Evolutionary conservation across 1,140 invertebrate species (phyloP), one percentile per base, ranked within the genome.

Genomic region (Thrips palmi): DNA sequence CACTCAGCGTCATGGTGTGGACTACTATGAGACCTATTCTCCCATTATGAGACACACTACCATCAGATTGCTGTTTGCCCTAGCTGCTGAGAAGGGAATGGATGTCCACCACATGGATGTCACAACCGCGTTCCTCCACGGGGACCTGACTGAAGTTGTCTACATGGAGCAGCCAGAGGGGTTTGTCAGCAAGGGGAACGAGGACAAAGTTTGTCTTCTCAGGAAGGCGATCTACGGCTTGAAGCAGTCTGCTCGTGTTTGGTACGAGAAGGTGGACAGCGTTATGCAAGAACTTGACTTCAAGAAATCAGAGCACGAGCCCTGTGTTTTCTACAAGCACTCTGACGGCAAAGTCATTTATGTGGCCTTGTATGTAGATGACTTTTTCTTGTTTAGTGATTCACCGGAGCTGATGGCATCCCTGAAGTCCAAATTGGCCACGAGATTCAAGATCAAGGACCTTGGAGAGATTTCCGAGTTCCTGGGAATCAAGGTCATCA

Each of bases 101-200:
- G 23, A 51, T 27, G 40, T 54, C 18, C 29, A 48, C 17, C 53
- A 59, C 14, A 46, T 57, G 40, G 60, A 63, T 45, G 48, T 54
- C 1, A 52, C 48, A 33, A 55, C 56, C 15, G 62, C 61, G 0
- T 65, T 59, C 46, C 49, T 58, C 39, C 50, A 62, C 49, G 62
- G 52, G 10, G 43, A 49, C 29, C 48, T 57, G 24, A 45, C 57
- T 12, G 57, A 63, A n/a, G n/a, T n/a, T n/a, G 45, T 58, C 8
- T 58, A 48, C 41, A 54, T 58, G 46, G 29, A 46, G 41, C 36
- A 52, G 34, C 59, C 60, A 32, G 47, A 59, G 44, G 54, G 53
- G 12, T 27, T 27, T 27, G 24, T 8, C 7, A 12, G 12, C 7
- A 7, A 7, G 7, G 24, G 24, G 35, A 25, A 39, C 11, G 11